Evolutionary conservation across 30 jellyfish, hydroid and myxozoan species (phyloP).

Genomic region (Hydractinia symbiolongicarpus): DNA sequence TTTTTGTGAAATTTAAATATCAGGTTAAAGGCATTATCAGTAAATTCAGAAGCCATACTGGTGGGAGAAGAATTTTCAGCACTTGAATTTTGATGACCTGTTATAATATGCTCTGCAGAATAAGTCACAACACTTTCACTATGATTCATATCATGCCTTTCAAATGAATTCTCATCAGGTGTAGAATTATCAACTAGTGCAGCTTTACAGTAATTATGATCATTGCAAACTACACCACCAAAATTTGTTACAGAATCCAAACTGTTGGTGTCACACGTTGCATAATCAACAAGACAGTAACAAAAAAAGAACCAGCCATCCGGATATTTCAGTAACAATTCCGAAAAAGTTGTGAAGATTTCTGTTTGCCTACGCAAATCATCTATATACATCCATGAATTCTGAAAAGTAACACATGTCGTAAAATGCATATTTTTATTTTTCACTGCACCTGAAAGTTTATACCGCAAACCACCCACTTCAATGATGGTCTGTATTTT

Average conservation of each 20-base stretch:
- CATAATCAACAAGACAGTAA: not conserved
- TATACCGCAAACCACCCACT: not conserved
- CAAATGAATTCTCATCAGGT: too few relatives aligned
- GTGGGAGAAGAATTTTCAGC: not conserved
- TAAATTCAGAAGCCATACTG: not conserved
- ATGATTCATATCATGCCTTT: too few relatives aligned
- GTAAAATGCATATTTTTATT: conserved; percentile 1
- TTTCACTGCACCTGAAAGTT: not conserved
- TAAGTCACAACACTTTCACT: too few relatives aligned
- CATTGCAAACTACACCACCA: too few relatives aligned
- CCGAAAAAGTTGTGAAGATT: not conserved
- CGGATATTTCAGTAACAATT: not conserved
- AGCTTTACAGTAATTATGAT: too few relatives aligned
- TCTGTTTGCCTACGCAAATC: not conserved
- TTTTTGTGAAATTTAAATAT: not conserved
- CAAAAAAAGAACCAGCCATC: conserved; percentile 3
- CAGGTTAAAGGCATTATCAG: not conserved
- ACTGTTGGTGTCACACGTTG: too few relatives aligned
- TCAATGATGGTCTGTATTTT: not conserved
- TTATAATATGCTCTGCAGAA: too few relatives aligned
- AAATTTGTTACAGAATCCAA: too few relatives aligned
- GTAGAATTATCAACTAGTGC: too few relatives aligned
- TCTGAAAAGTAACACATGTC: not conserved
- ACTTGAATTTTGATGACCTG: too few relatives aligned
- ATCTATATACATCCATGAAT: not conserved